A percentile compares a stretch with the other conserved stretches of the same genome.
These are phyloP conservation scores for Heterodera schachtii DNA, from an alignment of 1,140 invertebrate species.

Conservation along the genomic window DNA sequence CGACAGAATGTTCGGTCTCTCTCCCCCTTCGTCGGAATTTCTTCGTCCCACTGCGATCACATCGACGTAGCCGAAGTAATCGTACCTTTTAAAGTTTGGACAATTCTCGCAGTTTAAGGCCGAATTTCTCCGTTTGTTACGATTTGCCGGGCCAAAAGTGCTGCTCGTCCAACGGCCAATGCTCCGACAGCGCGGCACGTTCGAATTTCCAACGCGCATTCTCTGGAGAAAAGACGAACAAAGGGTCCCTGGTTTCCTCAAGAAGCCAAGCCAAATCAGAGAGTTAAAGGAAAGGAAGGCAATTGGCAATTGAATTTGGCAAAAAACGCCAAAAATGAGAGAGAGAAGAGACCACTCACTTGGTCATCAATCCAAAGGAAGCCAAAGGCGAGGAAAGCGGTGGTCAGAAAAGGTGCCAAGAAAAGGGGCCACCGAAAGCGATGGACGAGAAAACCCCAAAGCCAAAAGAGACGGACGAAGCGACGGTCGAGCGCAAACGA, in stretches of 20 bases:
- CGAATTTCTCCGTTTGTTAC: constrained; percentile 40
- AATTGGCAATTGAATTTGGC: neutral
- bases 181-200: constrained; percentile 54
- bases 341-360: constrained; percentile 27
- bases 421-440: constrained; percentile 44
- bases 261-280: neutral
- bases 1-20: constrained; percentile 60
- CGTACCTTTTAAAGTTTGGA: constrained; percentile 36
- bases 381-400: constrained; percentile 52
- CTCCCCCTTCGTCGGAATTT: constrained; percentile 40
- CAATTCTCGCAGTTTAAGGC: neutral
- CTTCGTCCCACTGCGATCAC: constrained; percentile 57
- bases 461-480: constrained; percentile 40
- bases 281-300: no score
- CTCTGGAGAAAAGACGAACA: constrained; percentile 64
- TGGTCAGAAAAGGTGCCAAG: constrained; percentile 46
- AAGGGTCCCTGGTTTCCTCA: constrained; percentile 59
- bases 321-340: neutral
- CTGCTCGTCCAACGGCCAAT: constrained; percentile 64
- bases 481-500: constrained; percentile 29
- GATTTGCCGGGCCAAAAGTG: constrained; percentile 64
- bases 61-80: constrained; percentile 61
- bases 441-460: constrained; percentile 55
- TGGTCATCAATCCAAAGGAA: constrained; percentile 62
- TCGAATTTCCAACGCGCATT: constrained; percentile 63